Percentiles rank a stretch among this genome's conserved stretches.
Evolutionary conservation across 2,797 vertebrate species (phyloP).

Genomic region (Schizopygopsis pylzovi): DNA sequence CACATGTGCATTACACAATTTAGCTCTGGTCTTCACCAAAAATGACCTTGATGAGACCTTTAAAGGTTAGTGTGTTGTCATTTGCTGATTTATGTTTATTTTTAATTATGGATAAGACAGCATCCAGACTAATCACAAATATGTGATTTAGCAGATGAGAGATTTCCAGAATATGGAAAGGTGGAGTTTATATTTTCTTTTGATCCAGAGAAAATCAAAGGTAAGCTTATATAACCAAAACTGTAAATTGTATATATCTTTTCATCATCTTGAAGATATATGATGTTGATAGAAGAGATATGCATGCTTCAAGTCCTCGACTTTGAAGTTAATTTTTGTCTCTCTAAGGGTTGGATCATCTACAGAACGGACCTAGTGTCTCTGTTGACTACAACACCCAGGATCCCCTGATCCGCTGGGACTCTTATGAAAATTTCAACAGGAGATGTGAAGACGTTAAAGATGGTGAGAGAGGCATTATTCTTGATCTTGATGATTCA

Average conservation of each 20-base stretch:
- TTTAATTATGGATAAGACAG: neutral
- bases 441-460: constrained; percentile 81
- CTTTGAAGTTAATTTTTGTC: constrained; percentile 20
- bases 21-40: constrained; percentile 92
- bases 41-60: constrained; percentile 94
- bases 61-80: constrained; percentile 79
- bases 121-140: constrained; percentile 1
- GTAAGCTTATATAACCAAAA: constrained; percentile 69
- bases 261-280: neutral
- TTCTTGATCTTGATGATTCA: neutral
- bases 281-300: neutral
- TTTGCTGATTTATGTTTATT: constrained; percentile 13
- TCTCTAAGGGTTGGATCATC: constrained; percentile 83
- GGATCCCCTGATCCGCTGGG: constrained; percentile 93
- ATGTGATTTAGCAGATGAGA: constrained; percentile 82
- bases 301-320: neutral
- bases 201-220: constrained; percentile 95
- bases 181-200: constrained; percentile 98
- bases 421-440: constrained; percentile 87
- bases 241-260: neutral
- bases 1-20: constrained; percentile 94
- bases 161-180: constrained; percentile 95
- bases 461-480: constrained; percentile 75
- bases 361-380: constrained; percentile 93
- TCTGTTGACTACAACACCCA: constrained; percentile 97